A percentile compares a stretch with the other conserved stretches of the same genome.
Conservation (phyloP, 2,113 vertebrate species). For the Larimichthys polyactis region DNA sequence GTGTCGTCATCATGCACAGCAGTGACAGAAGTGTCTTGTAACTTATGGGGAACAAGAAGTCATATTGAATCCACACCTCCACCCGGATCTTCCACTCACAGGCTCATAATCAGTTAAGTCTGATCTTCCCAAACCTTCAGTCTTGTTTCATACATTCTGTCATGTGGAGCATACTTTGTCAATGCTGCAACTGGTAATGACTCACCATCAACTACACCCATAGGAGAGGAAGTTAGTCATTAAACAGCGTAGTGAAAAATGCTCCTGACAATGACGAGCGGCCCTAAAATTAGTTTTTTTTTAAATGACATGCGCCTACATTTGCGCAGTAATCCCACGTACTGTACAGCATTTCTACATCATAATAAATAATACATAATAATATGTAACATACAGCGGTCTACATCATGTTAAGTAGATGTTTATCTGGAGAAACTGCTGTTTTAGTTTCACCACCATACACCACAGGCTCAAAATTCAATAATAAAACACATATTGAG, state of each 20-base stretch:
- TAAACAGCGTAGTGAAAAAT: neutral
- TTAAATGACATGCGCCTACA: neutral
- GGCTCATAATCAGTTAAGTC: neutral
- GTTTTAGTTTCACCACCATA: constrained; percentile 5
- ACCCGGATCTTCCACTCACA: neutral
- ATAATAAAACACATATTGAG: neutral
- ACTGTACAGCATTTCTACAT: neutral
- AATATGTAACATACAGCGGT: neutral
- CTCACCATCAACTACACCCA: neutral
- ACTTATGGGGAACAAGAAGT: neutral
- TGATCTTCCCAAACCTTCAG: neutral
- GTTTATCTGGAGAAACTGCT: neutral
- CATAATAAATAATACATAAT: neutral
- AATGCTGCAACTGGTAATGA: neutral
- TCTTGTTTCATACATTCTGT: neutral
- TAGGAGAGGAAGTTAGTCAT: neutral
- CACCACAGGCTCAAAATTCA: neutral
- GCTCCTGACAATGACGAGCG: neutral
- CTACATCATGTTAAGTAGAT: neutral
- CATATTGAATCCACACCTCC: neutral
- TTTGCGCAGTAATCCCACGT: neutral
- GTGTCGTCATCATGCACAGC: neutral
- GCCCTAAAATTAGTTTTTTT: neutral
- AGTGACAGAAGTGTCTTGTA: neutral
- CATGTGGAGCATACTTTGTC: neutral